Base-by-base conservation (phyloP, 37 sponge, comb jelly and placozoan species). In the Agelas oroides region DNA sequence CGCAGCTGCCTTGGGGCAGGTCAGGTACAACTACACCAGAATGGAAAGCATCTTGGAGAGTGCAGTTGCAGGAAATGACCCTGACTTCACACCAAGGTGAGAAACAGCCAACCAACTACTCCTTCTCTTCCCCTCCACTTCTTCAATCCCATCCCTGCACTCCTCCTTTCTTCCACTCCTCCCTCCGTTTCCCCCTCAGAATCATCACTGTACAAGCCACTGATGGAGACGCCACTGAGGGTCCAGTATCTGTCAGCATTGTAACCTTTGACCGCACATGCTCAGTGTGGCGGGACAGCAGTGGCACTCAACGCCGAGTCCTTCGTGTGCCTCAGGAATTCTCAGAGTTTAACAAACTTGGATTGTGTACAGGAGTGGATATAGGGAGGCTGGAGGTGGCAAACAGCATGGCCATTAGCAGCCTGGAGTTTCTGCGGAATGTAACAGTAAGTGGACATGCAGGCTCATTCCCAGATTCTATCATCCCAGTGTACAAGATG, bases 31-130 rank as follows among this genome's bases (percentile, higher is more conserved):
- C 27, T 77, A 89, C 71, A 73, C 82, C 19, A 56, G 71, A 37
- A 70, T 89, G 84, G 53, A 39, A 17, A 71, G 72, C 20, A 83
- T 83, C 27, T 60, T 89, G 30, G 37, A 59, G 19, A 62, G 46
- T 46, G 46, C 46, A 8, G 6, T 46, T 3, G 46, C 46, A 63
- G 82, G 72, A 71, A 64, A 81, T 30, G 32, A 41, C 31, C 89
- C 89, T 21, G 83, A 82, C 38, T 77, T 89, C 78, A 86, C 85
- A 63, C 76, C 76, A 31, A 76, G 85, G 85, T 76, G 40, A 35
- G 77, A 24, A n/a, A n/a, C n/a, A n/a, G n/a, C n/a, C n/a, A n/a
- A n/a, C n/a, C n/a, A n/a, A n/a, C n/a, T n/a, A n/a, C n/a, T n/a
- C n/a, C n/a, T n/a, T n/a, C n/a, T n/a, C n/a, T n/a, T n/a, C n/a